Evolutionary conservation across 2,797 vertebrate species (phyloP).

Genomic region (Takifugu rubripes): DNA sequence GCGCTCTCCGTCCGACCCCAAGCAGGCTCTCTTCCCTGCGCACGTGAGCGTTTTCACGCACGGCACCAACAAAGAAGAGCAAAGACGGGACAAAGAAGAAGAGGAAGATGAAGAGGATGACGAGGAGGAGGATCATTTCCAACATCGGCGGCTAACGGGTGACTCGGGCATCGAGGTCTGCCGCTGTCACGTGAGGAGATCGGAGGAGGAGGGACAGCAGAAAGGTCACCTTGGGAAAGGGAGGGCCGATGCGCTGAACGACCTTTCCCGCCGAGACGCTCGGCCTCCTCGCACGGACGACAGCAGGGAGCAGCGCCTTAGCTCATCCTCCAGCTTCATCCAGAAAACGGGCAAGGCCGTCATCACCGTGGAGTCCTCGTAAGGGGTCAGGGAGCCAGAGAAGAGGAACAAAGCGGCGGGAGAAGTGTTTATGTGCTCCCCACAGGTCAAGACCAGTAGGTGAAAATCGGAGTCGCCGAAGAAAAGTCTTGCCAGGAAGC

Average conservation of each 20-base stretch:
- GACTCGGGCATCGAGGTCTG: slow-evolving; percentile 91
- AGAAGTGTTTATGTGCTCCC: slow-evolving; percentile 2
- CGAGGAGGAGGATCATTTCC: slow-evolving; percentile 68
- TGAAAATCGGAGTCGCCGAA: slow-evolving; percentile 47
- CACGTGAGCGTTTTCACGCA: slow-evolving; percentile 57
- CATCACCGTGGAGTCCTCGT: slow-evolving; percentile 61
- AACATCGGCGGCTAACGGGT: slow-evolving; percentile 82
- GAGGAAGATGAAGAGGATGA: slow-evolving; percentile 65
- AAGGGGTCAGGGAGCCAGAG: slow-evolving; percentile 24
- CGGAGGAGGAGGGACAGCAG: slow-evolving; percentile 53
- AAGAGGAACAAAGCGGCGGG: neutral
- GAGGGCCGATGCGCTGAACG: slow-evolving; percentile 47
- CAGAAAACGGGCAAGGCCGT: slow-evolving; percentile 50
- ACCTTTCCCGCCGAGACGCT: slow-evolving; percentile 46
- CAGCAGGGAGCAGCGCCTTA: slow-evolving; percentile 16
- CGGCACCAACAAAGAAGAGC: slow-evolving; percentile 33
- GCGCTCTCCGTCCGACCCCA: slow-evolving; percentile 35
- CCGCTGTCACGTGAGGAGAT: slow-evolving; percentile 76
- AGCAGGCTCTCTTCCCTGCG: slow-evolving; percentile 66
- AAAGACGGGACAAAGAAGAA: slow-evolving; percentile 44
- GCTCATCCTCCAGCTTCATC: slow-evolving; percentile 18
- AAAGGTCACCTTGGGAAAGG: slow-evolving; percentile 24
- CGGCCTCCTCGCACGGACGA: slow-evolving; percentile 32
- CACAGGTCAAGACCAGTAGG: slow-evolving; percentile 37
- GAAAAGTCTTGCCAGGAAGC: slow-evolving; percentile 38